Evolutionary conservation across 2,113 vertebrate species (phyloP).

Genomic region (Burhinus oedicnemus): DNA sequence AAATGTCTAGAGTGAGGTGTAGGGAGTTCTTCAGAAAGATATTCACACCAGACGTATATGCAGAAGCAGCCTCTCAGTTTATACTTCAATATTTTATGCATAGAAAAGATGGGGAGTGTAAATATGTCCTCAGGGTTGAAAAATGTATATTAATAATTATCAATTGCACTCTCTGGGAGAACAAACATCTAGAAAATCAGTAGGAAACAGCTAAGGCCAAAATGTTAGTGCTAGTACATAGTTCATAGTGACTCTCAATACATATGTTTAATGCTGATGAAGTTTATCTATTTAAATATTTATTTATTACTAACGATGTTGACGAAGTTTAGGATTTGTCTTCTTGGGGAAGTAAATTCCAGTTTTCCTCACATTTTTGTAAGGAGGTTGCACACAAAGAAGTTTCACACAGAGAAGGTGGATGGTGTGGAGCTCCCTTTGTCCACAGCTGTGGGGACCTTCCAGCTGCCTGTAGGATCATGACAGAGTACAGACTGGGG

Average conservation of each 20-base stretch:
- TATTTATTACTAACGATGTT: not conserved
- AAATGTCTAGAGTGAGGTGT: not conserved
- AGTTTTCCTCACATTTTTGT: not conserved
- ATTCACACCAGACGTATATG: not conserved
- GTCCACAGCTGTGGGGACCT: not conserved
- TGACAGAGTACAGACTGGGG: not conserved
- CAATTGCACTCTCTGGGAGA: not conserved
- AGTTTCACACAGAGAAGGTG: not conserved
- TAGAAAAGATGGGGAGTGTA: not conserved
- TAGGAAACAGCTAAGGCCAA: not conserved
- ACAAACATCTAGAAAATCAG: not conserved
- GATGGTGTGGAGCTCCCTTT: not conserved
- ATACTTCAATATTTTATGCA: not conserved
- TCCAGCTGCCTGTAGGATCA: not conserved
- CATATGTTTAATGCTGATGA: not conserved
- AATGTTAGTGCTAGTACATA: not conserved
- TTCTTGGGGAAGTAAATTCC: not conserved
- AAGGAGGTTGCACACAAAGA: not conserved
- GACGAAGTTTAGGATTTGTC: not conserved
- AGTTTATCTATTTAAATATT: not conserved
- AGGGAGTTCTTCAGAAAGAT: not conserved
- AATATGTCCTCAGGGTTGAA: not conserved
- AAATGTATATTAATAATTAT: not conserved
- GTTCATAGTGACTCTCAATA: not conserved
- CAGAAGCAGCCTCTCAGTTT: not conserved